Evolutionary conservation across 2,888 invertebrate genomes (phyloP), one percentile per base, ranked within the genome.

Genomic region (Sturmia bella): DNA sequence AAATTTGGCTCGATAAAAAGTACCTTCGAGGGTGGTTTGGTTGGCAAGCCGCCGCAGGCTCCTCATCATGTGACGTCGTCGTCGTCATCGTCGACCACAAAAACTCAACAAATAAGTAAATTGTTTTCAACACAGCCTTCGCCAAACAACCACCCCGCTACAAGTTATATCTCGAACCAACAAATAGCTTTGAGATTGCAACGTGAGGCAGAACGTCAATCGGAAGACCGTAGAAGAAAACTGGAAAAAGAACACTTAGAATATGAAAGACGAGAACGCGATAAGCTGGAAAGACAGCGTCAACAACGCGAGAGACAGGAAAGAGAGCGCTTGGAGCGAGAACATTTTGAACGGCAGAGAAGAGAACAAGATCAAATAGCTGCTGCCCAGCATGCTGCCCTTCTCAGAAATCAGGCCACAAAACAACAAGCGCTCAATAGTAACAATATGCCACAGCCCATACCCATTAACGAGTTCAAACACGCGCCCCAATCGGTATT

Each of bases 1-100:
- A 93, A 96, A 83, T 97, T 97, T 88, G 96, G 96, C 0, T 95
- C 95, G 85, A 95, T 97, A 41, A 96, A 96, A 89, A 95, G 95
- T 43, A 92, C 94, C 0, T 97, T 97, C 88, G 97, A 97, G 87
- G 87, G 88, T 11, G 90, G 90, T 0, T 85, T 85, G 4, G 93
- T 92, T 52, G 92, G 87, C 7, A 89, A 89, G 59, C 89, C 90
- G 0, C 90, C 91, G 3, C 87, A 86, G 5, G 91, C 92, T n/a
- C 92, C 92, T 84, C 88, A 91, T 0, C 87, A 88, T 59, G 83
- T 80, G n/a, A n/a, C n/a, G n/a, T n/a, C n/a, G n/a, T n/a, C n/a
- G n/a, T n/a, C n/a, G n/a, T n/a, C n/a, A 0, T 12, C 63, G 24
- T 12, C 13, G 2, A 45, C 39, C 1, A 5, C 17, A 11, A 78